These are phyloP conservation scores for Druon quercuslanigerum DNA, from an alignment of 1,140 invertebrate species.

Conservation along the genomic window DNA sequence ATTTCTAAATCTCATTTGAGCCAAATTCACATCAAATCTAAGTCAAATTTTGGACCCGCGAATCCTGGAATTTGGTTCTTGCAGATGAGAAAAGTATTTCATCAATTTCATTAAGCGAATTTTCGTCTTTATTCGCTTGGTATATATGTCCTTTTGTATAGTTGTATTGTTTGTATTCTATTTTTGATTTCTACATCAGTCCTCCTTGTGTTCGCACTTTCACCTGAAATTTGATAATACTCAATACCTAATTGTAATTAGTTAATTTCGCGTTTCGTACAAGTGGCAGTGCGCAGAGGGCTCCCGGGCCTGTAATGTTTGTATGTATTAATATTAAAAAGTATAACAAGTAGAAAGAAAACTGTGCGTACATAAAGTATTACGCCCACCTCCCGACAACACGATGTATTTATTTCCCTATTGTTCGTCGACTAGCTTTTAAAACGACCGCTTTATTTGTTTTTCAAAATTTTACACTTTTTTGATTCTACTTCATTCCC, in stretches of 20 bases:
- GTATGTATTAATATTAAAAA: conserved; percentile 33
- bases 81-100: not conserved
- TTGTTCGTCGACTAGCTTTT: conserved; percentile 15
- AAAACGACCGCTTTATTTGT: conserved; percentile 7
- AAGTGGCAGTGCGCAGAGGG: conserved; percentile 42
- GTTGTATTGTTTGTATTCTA: not conserved
- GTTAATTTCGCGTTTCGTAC: conserved; percentile 32
- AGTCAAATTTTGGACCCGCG: conserved; percentile 17
- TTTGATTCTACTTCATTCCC: not conserved
- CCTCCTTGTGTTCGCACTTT: conserved; percentile 34
- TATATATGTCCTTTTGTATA: no score
- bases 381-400: conserved; percentile 15
- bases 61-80: conserved; percentile 9
- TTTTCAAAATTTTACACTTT: conserved; percentile 1
- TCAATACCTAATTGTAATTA: conserved; percentile 39
- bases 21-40: conserved; percentile 27
- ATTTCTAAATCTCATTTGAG: not conserved
- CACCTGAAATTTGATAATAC: conserved; percentile 41
- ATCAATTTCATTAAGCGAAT: no score
- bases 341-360: conserved; percentile 35
- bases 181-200: not conserved
- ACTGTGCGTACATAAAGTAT: conserved; percentile 33
- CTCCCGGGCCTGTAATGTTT: conserved; percentile 41
- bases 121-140: no score
- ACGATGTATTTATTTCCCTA: not conserved